Evolutionary conservation across 2,797 vertebrate species (phyloP).

Genomic region (Tolypeutes matacus): DNA sequence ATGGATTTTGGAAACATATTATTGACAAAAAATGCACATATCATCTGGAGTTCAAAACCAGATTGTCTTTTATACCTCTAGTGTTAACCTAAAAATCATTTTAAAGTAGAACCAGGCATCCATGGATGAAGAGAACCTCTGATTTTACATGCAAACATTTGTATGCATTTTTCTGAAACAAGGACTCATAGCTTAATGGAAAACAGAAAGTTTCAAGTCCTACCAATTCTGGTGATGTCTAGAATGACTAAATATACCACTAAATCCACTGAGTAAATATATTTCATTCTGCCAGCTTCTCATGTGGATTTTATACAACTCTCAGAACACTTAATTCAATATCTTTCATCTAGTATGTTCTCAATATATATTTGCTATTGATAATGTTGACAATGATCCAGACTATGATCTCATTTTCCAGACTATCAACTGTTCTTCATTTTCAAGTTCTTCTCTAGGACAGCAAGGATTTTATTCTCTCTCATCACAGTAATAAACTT

Average conservation of each 20-base stretch:
- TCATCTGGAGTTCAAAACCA: not conserved
- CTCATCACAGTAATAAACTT: conserved; percentile 75
- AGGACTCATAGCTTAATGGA: not conserved
- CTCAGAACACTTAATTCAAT: conserved; percentile 34
- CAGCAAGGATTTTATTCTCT: conserved; percentile 71
- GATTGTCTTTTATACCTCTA: not conserved
- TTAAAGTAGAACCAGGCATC: conserved; percentile 24
- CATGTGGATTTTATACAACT: conserved; percentile 43
- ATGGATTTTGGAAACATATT: conserved; percentile 4
- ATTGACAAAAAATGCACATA: not conserved
- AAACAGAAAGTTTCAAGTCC: conserved; percentile 46
- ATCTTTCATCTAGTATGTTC: not conserved
- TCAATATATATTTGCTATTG: conserved; percentile 51
- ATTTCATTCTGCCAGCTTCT: conserved; percentile 49
- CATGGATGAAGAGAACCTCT: not conserved
- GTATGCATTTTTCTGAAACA: not conserved
- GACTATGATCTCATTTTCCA: conserved; percentile 72
- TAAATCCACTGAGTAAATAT: conserved; percentile 24
- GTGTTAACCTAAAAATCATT: conserved; percentile 28
- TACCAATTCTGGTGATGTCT: conserved; percentile 34
- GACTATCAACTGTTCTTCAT: conserved; percentile 34
- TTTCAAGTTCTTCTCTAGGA: conserved; percentile 50
- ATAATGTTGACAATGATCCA: conserved; percentile 59
- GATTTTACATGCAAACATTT: conserved; percentile 11
- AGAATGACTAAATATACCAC: conserved; percentile 37